phyloP scores from a whole-genome alignment of 2,888 invertebrate genomes.

The Drosophila stalkeri region DNA sequence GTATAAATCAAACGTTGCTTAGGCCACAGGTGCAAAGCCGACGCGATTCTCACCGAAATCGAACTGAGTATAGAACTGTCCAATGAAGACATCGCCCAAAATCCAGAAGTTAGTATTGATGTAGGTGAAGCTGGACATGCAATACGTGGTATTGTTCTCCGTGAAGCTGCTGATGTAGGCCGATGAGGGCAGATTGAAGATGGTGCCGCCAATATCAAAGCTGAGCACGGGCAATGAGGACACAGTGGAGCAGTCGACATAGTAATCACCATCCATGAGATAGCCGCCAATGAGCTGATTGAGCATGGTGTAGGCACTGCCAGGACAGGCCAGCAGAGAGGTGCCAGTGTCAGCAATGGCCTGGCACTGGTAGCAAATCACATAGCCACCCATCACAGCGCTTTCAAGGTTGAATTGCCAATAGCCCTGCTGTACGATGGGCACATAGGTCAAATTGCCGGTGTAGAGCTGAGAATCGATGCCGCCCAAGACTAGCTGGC shows the following conservation, averaged over 20 bases:
- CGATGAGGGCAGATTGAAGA: conserved; percentile 90
- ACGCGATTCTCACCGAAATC: conserved; percentile 93
- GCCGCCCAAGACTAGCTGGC: conserved; percentile 96
- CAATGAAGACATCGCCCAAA: conserved; percentile 98
- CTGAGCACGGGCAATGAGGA: conserved; percentile 91
- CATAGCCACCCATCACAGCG: conserved; percentile 86
- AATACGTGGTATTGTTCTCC: conserved; percentile 87
- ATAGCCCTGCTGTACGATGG: conserved; percentile 93
- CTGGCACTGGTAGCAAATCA: conserved; percentile 91
- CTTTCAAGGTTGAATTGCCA: conserved; percentile 97
- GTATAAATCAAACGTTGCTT: neutral
- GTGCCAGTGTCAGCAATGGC: conserved; percentile 98
- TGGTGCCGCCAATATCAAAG: conserved; percentile 90
- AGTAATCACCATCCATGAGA: conserved; percentile 67
- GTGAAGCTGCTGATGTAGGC: conserved; percentile 89
- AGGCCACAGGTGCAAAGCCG: conserved; percentile 90
- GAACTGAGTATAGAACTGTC: conserved; percentile 97
- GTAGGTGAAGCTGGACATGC: conserved; percentile 95
- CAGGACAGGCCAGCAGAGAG: conserved; percentile 93
- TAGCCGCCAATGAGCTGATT: conserved; percentile 92
- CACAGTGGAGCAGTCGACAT: conserved; percentile 91
- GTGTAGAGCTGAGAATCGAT: conserved; percentile 94
- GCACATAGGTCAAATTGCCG: conserved; percentile 88
- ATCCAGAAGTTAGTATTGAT: conserved; percentile 95
- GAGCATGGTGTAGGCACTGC: conserved; percentile 89